phyloP scores from a whole-genome alignment of 2,888 invertebrate species.

The Trypoxylon attenuatum region DNA sequence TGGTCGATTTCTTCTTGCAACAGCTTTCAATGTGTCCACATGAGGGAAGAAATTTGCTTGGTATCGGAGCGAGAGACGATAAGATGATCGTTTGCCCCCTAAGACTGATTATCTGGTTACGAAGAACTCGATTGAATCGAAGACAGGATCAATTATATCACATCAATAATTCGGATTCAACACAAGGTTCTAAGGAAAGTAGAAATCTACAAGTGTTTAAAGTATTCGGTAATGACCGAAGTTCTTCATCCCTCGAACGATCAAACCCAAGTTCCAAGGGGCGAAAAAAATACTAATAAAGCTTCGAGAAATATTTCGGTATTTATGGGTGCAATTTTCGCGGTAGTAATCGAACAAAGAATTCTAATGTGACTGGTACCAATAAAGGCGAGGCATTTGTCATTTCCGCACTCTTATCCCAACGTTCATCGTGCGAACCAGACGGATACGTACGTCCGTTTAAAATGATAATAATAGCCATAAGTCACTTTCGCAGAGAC shows the following conservation, averaged over 20 bases:
- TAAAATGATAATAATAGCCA: slow-evolving; percentile 21
- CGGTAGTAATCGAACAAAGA: slow-evolving; percentile 22
- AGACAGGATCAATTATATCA: too few relatives aligned
- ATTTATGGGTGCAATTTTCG: slow-evolving; percentile 26
- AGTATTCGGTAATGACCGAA: too few relatives aligned
- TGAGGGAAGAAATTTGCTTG: too few relatives aligned
- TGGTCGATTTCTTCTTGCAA: too few relatives aligned
- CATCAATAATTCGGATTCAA: too few relatives aligned
- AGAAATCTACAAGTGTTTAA: too few relatives aligned
- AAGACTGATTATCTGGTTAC: too few relatives aligned
- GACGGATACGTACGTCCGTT: slow-evolving; percentile 13
- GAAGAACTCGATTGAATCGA: too few relatives aligned
- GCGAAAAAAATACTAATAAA: slow-evolving; percentile 12
- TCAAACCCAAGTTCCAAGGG: slow-evolving; percentile 31
- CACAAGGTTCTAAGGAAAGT: too few relatives aligned
- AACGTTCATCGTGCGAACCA: neutral
- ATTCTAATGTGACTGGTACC: slow-evolving; percentile 28
- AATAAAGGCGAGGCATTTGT: slow-evolving; percentile 24
- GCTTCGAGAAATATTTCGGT: neutral
- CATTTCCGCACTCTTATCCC: neutral
- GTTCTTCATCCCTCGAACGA: slow-evolving; percentile 22
- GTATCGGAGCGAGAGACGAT: too few relatives aligned
- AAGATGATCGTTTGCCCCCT: too few relatives aligned
- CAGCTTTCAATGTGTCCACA: too few relatives aligned
- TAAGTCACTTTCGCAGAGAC: slow-evolving; percentile 30